These are phyloP conservation scores for Aplysia californica DNA, from an alignment of 1,140 invertebrate species.

Conservation along the genomic window DNA sequence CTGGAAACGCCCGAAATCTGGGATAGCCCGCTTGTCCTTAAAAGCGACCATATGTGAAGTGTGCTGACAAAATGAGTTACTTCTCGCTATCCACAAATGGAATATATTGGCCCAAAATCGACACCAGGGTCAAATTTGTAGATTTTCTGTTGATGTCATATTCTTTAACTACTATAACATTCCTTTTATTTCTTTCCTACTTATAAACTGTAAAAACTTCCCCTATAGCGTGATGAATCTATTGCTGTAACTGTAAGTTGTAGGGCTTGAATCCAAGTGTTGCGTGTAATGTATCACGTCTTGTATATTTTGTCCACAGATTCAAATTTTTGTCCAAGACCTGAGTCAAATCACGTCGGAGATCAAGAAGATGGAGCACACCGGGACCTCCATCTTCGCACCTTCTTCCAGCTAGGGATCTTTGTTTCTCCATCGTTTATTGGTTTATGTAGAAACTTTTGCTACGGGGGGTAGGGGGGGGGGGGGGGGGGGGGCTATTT, in stretches of 20 bases:
- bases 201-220: not conserved
- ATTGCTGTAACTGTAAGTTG: not conserved
- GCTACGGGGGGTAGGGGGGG: not conserved
- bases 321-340: conserved; percentile 63
- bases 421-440: not conserved
- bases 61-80: too few species aligned
- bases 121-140: too few species aligned
- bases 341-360: conserved; percentile 62
- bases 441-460: not conserved
- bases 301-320: conserved; percentile 48
- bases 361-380: conserved; percentile 59
- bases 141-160: too few species aligned
- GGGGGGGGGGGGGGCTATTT: not conserved
- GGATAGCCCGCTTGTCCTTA: too few species aligned
- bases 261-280: not conserved
- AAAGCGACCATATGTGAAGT: too few species aligned
- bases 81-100: too few species aligned
- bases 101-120: too few species aligned
- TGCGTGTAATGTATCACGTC: not conserved
- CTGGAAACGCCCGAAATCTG: too few species aligned
- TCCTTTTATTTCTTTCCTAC: not conserved
- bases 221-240: not conserved
- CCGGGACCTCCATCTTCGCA: conserved; percentile 54
- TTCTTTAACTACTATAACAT: not conserved
- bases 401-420: conserved; percentile 57